Evolutionary conservation across 2,113 vertebrate species (phyloP).

Genomic region (Nerophis ophidion): DNA sequence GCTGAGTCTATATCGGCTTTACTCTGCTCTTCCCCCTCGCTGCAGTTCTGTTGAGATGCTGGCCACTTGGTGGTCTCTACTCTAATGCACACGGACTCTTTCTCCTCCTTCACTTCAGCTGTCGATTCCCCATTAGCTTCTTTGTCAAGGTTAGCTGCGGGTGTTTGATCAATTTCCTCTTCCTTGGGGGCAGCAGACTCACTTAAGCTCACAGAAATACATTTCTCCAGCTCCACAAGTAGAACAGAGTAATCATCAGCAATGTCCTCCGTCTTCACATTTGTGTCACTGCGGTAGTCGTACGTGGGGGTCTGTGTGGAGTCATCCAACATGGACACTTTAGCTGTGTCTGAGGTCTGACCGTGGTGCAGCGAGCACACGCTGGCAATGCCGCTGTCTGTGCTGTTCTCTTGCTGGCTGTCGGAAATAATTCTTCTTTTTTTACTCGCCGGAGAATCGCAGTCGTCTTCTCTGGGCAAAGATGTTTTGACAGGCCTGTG

Average conservation of each 20-base stretch:
- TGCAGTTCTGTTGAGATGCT: slow-evolving; percentile 35
- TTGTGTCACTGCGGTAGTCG: slow-evolving; percentile 34
- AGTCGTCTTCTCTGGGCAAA: slow-evolving; percentile 63
- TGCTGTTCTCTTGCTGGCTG: slow-evolving; percentile 61
- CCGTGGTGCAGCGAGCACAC: slow-evolving; percentile 46
- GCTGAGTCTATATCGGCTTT: slow-evolving; percentile 22
- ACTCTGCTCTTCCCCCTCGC: slow-evolving; percentile 28
- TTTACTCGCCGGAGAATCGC: slow-evolving; percentile 73
- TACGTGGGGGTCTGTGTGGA: slow-evolving; percentile 42
- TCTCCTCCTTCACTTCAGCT: slow-evolving; percentile 66
- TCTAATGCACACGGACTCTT: slow-evolving; percentile 54
- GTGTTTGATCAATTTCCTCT: slow-evolving; percentile 27
- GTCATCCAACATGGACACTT: slow-evolving; percentile 55
- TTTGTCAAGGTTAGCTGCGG: slow-evolving; percentile 33
- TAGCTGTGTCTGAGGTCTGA: slow-evolving; percentile 45
- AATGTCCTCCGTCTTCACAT: slow-evolving; percentile 70
- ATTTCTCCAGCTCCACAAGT: slow-evolving; percentile 56
- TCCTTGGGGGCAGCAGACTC: slow-evolving; percentile 58
- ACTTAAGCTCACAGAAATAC: slow-evolving; percentile 51
- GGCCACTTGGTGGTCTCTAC: slow-evolving; percentile 38
- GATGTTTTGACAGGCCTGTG: slow-evolving; percentile 72
- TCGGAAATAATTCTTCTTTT: slow-evolving; percentile 68
- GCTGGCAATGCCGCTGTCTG: slow-evolving; percentile 54
- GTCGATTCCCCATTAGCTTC: slow-evolving; percentile 40
- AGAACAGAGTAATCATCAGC: slow-evolving; percentile 70